Evolutionary conservation across 2,888 invertebrate species (phyloP), one percentile per base, ranked within the genome.

Genomic region (Leptogaster cylindrica): DNA sequence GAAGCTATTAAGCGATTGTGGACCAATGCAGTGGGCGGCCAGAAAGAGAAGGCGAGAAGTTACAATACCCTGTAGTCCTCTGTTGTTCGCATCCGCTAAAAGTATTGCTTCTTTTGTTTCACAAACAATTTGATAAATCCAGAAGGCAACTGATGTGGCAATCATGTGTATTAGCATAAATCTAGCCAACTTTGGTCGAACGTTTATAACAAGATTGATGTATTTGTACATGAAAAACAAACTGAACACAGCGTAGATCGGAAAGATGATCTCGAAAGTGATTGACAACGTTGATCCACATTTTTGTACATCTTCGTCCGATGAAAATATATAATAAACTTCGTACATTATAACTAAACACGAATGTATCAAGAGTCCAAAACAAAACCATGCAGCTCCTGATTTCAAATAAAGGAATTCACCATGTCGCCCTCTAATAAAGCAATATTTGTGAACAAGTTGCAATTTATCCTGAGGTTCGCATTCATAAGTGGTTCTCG

Each of bases 201-300:
- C 31, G 63, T 72, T 70, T 65, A 84, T 82, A 14, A 84, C 87
- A 79, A 92, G 91, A 78, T 91, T 92, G 2, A 91, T 90, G 78
- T 90, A 92, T 77, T 92, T 90, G 77, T 91, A 92, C 71, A 91
- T 87, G 76, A 92, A 91, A 79, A 88, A 92, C 1, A 92, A 83
- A 73, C 91, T 87, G 48, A 89, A 79, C 77, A 92, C 89, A 36
- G 90, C 90, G 78, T 90, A 92, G 16, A 87, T 75, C 0, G 91
- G 89, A 74, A 88, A 88, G 61, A 90, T 76, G n/a, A 90, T 78
- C 71, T 90, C 89, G 28, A 89, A 80, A 2, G 87, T 80, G 2
- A 90, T 82, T 72, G 86, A 85, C 1, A 84, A 76, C 25, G 86
- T 76, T 68, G 86, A 85, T 52, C 87, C 84, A 77, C 91, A 92